Percentiles rank a stretch among this genome's conserved stretches.
Evolutionary conservation across 2,888 invertebrate genomes (phyloP).

Genomic region (Masnerella sp.): DNA sequence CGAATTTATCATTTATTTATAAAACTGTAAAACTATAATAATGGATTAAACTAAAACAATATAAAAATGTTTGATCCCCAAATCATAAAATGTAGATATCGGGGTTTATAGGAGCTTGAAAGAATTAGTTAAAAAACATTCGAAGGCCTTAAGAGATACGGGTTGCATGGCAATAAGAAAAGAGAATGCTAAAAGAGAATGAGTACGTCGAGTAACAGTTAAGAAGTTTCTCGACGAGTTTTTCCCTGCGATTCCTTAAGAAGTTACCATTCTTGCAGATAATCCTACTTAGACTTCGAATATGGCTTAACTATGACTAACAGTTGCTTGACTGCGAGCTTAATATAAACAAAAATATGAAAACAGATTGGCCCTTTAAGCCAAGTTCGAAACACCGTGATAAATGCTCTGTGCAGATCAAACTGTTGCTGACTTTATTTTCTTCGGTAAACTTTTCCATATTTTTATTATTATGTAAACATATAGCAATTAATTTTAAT

Average conservation of each 20-base stretch:
- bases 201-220: conserved; percentile 52
- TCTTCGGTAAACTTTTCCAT: too few species aligned
- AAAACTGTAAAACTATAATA: too few species aligned
- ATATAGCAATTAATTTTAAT: too few species aligned
- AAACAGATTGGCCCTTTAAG: conserved; percentile 8
- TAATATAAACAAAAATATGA: conserved; percentile 17
- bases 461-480: too few species aligned
- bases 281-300: conserved; percentile 71
- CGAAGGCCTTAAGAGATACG: conserved; percentile 7
- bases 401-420: too few species aligned
- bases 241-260: conserved; percentile 44
- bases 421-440: too few species aligned
- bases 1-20: too few species aligned
- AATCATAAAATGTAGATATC: conserved; percentile 2
- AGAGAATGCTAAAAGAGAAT: conserved; percentile 39
- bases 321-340: conserved; percentile 65
- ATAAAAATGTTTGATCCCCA: too few species aligned
- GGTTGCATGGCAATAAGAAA: conserved; percentile 12
- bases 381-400: too few species aligned
- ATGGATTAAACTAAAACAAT: too few species aligned
- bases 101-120: conserved; percentile 1
- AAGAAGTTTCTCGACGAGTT: conserved; percentile 47
- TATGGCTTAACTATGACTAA: conserved; percentile 71
- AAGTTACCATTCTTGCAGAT: conserved; percentile 63
- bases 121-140: conserved; percentile 5